Evolutionary conservation across 2,797 vertebrate species (phyloP).

Genomic region (Phoeniculus purpureus): DNA sequence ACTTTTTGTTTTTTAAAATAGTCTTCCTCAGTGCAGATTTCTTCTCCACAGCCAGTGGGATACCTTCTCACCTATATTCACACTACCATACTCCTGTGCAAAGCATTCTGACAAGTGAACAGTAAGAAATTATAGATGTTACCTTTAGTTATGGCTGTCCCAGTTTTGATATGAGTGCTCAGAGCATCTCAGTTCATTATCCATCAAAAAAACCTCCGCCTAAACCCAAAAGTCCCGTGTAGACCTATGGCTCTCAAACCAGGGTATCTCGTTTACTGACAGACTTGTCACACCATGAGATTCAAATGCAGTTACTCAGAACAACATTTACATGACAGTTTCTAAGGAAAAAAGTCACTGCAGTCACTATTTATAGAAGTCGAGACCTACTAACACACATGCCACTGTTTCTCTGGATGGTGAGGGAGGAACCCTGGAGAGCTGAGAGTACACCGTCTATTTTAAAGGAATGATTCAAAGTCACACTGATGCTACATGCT

Average conservation of each 20-base stretch:
- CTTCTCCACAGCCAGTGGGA: neutral
- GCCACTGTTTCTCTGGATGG: neutral
- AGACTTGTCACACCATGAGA: neutral
- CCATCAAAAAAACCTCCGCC: neutral
- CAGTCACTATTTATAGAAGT: neutral
- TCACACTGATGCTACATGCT: rapidly evolving
- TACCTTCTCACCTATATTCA: neutral
- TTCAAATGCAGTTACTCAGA: neutral
- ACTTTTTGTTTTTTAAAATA: neutral
- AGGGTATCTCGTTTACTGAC: neutral
- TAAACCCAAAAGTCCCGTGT: neutral
- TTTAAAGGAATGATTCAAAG: neutral
- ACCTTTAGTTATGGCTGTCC: neutral
- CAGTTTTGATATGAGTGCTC: neutral
- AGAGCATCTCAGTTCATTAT: neutral
- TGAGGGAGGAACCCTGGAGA: rapidly evolving
- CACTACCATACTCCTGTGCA: neutral
- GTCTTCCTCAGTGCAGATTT: neutral
- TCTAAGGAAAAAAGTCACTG: neutral
- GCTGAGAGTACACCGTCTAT: neutral
- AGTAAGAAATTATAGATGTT: conserved; percentile 9
- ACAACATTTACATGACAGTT: neutral
- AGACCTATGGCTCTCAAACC: neutral
- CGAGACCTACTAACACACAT: neutral
- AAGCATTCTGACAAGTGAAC: neutral